These are phyloP conservation scores for Aviceda subcristata DNA, from an alignment of 2,113 vertebrate genomes.

Conservation along the genomic window DNA sequence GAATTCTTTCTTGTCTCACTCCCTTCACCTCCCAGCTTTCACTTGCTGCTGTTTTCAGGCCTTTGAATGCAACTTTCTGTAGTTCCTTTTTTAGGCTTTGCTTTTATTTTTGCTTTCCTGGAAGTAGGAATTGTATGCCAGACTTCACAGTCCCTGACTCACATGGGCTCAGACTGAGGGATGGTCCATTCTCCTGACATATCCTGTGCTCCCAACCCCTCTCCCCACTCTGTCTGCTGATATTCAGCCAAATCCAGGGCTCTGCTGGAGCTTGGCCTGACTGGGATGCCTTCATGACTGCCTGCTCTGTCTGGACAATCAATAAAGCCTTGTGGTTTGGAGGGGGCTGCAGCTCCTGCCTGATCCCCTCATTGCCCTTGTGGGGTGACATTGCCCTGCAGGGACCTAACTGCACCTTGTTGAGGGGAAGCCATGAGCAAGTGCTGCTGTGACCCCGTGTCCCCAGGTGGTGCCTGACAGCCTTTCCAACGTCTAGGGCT, in stretches of 20 bases:
- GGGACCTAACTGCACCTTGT: neutral
- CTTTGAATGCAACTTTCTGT: neutral
- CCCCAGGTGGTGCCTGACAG: neutral
- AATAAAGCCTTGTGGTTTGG: neutral
- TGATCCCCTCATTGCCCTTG: neutral
- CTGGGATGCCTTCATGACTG: neutral
- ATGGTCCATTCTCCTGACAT: neutral
- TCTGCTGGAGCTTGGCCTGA: neutral
- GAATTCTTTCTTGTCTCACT: neutral
- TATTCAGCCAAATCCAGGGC: neutral
- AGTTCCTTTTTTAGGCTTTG: neutral
- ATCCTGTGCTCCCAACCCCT: neutral
- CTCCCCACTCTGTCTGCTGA: neutral
- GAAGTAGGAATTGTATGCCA: neutral
- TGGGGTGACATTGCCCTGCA: neutral
- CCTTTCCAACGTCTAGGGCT: accelerated
- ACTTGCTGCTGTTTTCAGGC: neutral
- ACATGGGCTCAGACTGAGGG: neutral
- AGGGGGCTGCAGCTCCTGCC: neutral
- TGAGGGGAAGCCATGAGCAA: neutral
- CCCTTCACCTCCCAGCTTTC: neutral
- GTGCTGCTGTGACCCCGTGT: neutral
- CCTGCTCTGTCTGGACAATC: neutral
- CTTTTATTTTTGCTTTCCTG: neutral
- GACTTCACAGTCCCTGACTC: neutral